phyloP scores from a whole-genome alignment of 2,797 vertebrate genomes.

The Mico argentatus region DNA sequence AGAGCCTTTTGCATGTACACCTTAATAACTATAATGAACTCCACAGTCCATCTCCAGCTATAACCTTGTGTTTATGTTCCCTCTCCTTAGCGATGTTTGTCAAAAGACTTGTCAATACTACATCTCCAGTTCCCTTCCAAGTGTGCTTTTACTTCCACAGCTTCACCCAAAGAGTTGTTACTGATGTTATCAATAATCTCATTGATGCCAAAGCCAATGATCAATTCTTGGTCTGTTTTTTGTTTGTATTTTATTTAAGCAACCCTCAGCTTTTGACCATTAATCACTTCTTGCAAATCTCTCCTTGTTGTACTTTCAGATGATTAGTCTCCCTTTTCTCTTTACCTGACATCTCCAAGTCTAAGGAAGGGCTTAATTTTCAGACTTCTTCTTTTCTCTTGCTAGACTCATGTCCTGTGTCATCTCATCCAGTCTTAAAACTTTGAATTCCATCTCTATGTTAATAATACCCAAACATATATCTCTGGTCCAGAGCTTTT shows the following conservation, averaged over 20 bases:
- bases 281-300: not conserved
- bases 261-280: not conserved
- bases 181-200: not conserved
- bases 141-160: not conserved
- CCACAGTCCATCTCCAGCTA: accelerated
- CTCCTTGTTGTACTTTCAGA: not conserved
- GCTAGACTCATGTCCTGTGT: not conserved
- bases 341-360: not conserved
- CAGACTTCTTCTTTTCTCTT: not conserved
- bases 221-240: not conserved
- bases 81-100: not conserved
- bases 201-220: not conserved
- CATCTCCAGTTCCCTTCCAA: not conserved
- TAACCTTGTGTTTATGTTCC: not conserved
- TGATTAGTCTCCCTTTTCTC: not conserved
- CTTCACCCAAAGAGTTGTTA: not conserved
- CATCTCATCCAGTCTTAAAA: not conserved
- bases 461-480: not conserved
- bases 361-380: not conserved
- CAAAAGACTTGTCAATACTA: not conserved
- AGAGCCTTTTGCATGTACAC: not conserved
- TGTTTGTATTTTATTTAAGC: not conserved
- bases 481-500: not conserved
- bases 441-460: not conserved
- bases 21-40: not conserved